Evolutionary conservation across 2,113 vertebrate genomes (phyloP).

Genomic region (Eulemur rufifrons): DNA sequence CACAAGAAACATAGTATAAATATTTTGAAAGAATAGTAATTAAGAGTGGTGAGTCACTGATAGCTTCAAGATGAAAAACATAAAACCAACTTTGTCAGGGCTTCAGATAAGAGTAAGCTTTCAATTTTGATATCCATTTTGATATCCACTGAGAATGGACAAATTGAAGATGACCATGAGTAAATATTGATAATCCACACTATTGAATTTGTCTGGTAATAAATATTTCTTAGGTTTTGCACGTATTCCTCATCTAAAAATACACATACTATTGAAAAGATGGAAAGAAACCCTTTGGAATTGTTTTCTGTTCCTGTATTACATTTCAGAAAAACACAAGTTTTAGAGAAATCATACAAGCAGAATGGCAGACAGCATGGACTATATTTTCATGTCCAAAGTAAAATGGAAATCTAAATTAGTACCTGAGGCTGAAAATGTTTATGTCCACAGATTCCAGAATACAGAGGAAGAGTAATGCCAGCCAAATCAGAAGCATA

Average conservation of each 20-base stretch:
- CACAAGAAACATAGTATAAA: neutral
- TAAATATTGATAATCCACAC: neutral
- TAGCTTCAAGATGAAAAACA: neutral
- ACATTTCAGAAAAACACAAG: neutral
- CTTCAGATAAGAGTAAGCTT: neutral
- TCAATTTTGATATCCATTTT: neutral
- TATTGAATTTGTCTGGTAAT: neutral
- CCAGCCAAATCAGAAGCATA: neutral
- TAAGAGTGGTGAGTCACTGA: conserved; percentile 12
- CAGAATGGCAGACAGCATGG: neutral
- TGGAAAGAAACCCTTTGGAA: neutral
- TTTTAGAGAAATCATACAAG: neutral
- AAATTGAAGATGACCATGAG: conserved; percentile 23
- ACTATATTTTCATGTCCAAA: neutral
- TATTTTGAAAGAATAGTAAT: conserved; percentile 47
- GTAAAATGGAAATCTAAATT: neutral
- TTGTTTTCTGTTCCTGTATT: neutral
- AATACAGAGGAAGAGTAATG: neutral
- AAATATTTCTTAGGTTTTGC: neutral
- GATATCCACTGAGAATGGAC: neutral
- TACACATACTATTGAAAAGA: neutral
- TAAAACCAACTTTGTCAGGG: neutral
- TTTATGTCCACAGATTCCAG: neutral
- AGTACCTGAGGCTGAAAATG: neutral
- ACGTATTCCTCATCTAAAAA: neutral